Evolutionary conservation across 2,888 invertebrate genomes (phyloP).

Genomic region (Eudiplozoon nipponicum): DNA sequence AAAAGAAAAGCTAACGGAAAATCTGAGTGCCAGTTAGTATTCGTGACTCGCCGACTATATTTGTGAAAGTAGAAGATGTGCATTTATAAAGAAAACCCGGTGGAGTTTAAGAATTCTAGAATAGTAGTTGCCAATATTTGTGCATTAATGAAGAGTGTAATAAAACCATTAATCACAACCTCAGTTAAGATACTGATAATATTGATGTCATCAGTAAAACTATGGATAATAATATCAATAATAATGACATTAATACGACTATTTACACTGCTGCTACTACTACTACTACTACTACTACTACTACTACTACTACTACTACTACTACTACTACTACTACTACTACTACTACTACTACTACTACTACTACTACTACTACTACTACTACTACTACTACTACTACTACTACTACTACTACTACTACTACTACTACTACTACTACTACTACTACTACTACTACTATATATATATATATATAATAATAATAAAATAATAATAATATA

Average conservation of each 20-base stretch:
- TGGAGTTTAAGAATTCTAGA: too few species aligned
- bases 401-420: constrained; percentile 2
- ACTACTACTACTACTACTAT: constrained; percentile 2
- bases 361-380: constrained; percentile 2
- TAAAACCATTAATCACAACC: too few species aligned
- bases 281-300: constrained; percentile 2
- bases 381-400: constrained; percentile 2
- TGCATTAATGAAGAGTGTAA: too few species aligned
- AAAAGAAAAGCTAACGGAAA: too few species aligned
- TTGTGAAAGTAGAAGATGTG: too few species aligned
- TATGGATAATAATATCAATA: neutral
- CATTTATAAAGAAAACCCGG: too few species aligned
- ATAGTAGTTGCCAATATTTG: too few species aligned
- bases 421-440: constrained; percentile 2
- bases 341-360: constrained; percentile 2
- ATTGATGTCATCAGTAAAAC: neutral
- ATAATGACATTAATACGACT: neutral
- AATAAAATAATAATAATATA: too few species aligned
- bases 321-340: constrained; percentile 2
- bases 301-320: constrained; percentile 1
- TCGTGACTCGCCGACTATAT: too few species aligned
- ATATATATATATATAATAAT: too few species aligned
- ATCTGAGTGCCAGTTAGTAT: too few species aligned
- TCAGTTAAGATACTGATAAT: too few species aligned
- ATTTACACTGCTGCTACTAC: constrained; percentile 2